Evolutionary conservation across 1,140 invertebrate genomes (phyloP).

Genomic region (Odontomachus brunneus): DNA sequence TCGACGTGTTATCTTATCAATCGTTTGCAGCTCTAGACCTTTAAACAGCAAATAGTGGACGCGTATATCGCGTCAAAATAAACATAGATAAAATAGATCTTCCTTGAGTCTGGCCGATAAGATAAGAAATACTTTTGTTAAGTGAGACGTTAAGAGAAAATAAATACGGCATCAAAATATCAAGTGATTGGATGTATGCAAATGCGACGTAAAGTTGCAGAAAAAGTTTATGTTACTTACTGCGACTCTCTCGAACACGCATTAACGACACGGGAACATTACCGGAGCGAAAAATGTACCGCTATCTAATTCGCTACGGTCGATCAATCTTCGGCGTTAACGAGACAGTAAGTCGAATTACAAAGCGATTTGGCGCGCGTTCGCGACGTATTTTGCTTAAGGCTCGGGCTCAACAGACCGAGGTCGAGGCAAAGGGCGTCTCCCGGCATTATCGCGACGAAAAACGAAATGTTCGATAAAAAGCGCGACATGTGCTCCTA

Average conservation of each 20-base stretch:
- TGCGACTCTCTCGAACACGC: neutral
- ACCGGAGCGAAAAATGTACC: neutral
- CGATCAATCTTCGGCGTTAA: conserved; percentile 36
- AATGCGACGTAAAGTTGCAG: no score
- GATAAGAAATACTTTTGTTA: neutral
- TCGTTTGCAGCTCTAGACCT: conserved; percentile 1
- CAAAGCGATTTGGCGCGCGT: conserved; percentile 57
- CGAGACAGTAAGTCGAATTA: conserved; percentile 42
- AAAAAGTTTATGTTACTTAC: neutral
- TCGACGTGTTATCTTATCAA: neutral
- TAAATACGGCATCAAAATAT: neutral
- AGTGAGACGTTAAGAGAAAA: neutral
- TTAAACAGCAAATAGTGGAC: neutral
- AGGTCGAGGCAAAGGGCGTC: conserved; percentile 47
- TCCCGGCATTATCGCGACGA: conserved; percentile 49
- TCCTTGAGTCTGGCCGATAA: neutral
- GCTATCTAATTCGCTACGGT: conserved; percentile 32
- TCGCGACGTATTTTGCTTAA: conserved; percentile 21
- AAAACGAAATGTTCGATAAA: conserved; percentile 67
- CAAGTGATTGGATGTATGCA: no score
- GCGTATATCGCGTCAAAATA: neutral
- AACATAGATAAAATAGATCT: neutral
- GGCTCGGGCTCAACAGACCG: neutral
- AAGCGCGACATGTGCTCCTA: conserved; percentile 70
- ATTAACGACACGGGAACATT: neutral